Conservation (phyloP, 1,140 invertebrate genomes). For the Pseudomyrmex concolor region DNA sequence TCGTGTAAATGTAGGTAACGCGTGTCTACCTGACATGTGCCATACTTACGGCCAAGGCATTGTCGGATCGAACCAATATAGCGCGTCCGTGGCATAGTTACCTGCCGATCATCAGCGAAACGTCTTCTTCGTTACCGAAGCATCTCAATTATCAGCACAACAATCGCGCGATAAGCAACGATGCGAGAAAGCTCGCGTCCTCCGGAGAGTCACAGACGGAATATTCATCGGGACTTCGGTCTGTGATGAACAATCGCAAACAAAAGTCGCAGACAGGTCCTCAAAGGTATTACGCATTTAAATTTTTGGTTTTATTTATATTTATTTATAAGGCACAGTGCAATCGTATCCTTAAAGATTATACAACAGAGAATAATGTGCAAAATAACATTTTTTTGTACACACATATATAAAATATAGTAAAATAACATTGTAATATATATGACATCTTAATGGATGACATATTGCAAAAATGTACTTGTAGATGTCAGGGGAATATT, state of each 20-base stretch:
- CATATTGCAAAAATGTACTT: no score
- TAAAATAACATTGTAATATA: no score
- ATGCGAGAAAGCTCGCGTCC: neutral
- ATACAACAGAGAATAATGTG: no score
- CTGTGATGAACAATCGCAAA: neutral
- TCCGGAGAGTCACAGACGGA: neutral
- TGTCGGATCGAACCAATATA: constrained; percentile 34
- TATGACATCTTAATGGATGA: no score
- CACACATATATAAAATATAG: no score
- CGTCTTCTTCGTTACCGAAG: constrained; percentile 14
- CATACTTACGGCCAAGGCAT: constrained; percentile 36
- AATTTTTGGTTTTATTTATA: no score
- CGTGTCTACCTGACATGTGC: constrained; percentile 42
- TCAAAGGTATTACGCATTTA: constrained; percentile 35
- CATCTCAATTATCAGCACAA: constrained; percentile 53
- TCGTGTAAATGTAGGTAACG: constrained; percentile 53
- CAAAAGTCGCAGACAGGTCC: constrained; percentile 10
- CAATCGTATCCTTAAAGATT: no score
- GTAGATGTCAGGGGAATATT: no score
- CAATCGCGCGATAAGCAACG: constrained; percentile 12
- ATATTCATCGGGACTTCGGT: neutral
- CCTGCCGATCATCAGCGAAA: constrained; percentile 13
- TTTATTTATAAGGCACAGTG: no score
- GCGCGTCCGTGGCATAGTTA: constrained; percentile 43
- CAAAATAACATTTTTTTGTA: no score